phyloP scores from a whole-genome alignment of 2,888 invertebrate species.

The Nomada ferruginata region DNA sequence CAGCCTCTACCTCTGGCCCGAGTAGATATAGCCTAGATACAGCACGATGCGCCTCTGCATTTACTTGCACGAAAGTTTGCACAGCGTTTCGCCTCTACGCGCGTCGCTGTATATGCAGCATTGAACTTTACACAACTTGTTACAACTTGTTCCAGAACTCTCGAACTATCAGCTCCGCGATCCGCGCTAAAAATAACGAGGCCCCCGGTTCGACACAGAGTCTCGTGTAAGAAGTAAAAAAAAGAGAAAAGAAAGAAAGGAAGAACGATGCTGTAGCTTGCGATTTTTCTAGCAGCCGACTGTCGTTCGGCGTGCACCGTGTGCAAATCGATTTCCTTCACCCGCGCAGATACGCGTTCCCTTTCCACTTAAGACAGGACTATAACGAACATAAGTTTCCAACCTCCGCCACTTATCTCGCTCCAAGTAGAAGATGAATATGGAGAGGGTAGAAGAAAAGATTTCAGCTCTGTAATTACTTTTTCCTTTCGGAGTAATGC shows the following conservation, averaged over 20 bases:
- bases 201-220: not conserved
- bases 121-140: conserved; percentile 5
- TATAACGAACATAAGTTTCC: conserved; percentile 1
- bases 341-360: too few species aligned
- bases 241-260: not conserved
- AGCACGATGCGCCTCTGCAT: conserved; percentile 36
- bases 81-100: conserved; percentile 3
- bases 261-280: not conserved
- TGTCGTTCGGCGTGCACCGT: not conserved
- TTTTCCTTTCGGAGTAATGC: not conserved
- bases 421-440: not conserved
- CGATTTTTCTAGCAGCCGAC: not conserved
- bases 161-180: conserved; percentile 15
- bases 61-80: conserved; percentile 39
- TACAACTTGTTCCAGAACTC: conserved; percentile 21
- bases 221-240: not conserved
- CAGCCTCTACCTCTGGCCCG: conserved; percentile 24
- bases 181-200: conserved; percentile 9
- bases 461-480: not conserved
- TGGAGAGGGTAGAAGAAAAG: not conserved
- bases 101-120: not conserved
- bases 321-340: too few species aligned
- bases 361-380: not conserved
- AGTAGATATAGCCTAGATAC: conserved; percentile 37
- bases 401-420: not conserved